A percentile compares a stretch with the other conserved stretches of the same genome.
Evolutionary conservation across 2,113 vertebrate species (phyloP).

Genomic region (Emydura subglobosa): DNA sequence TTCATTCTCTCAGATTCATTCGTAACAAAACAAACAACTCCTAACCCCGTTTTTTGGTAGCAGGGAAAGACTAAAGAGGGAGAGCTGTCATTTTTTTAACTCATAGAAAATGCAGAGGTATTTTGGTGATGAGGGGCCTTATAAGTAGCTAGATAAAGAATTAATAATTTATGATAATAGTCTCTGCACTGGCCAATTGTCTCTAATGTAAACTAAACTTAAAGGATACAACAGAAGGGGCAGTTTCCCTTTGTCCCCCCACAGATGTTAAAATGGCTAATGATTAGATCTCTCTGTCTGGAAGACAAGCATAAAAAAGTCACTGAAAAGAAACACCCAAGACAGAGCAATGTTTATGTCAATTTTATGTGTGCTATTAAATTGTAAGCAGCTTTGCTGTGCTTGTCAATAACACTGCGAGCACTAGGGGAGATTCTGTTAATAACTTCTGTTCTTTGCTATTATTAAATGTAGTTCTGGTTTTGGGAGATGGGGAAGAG

Average conservation of each 20-base stretch:
- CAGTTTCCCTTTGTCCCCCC: neutral
- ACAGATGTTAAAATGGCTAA: neutral
- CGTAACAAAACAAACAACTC: neutral
- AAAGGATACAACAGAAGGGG: neutral
- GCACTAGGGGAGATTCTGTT: neutral
- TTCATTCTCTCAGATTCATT: neutral
- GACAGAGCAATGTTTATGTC: neutral
- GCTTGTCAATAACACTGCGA: neutral
- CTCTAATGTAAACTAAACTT: neutral
- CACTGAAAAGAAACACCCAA: neutral
- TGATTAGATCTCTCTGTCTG: neutral
- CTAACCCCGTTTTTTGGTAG: neutral
- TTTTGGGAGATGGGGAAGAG: neutral
- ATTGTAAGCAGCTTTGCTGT: slow-evolving; percentile 33
- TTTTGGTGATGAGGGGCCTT: neutral
- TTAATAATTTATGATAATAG: fast-evolving
- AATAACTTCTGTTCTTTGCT: neutral
- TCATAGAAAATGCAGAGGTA: neutral
- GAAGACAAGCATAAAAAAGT: neutral
- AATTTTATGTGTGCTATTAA: neutral
- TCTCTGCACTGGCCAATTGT: neutral
- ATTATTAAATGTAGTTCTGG: neutral
- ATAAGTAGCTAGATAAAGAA: neutral
- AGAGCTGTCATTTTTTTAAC: neutral
- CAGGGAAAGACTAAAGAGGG: fast-evolving